A percentile compares a stretch with the other conserved stretches of the same genome.
Conservation (phyloP, 2,113 vertebrate genomes). For the Apodemus sylvaticus region DNA sequence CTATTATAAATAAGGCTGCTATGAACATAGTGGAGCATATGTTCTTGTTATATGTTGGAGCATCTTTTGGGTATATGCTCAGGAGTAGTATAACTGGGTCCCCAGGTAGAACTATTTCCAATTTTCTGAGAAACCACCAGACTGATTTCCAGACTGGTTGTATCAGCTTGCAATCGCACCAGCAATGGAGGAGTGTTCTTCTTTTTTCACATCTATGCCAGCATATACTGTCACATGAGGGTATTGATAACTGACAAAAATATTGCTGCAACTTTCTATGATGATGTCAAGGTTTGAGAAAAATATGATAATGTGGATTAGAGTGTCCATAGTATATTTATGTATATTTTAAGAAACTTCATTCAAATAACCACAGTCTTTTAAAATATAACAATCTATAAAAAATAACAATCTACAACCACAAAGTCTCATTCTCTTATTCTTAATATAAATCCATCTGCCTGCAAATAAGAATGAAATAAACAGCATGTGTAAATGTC, state of each 20-base stretch:
- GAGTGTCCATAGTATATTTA: neutral
- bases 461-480: neutral
- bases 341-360: neutral
- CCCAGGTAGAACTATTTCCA: too few species aligned
- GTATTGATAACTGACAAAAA: neutral
- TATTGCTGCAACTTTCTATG: neutral
- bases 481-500: neutral
- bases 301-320: neutral
- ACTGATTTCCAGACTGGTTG: too few species aligned
- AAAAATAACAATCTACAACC: neutral
- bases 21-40: too few species aligned
- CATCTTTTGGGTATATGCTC: too few species aligned
- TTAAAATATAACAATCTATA: neutral
- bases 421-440: neutral
- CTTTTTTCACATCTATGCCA: too few species aligned
- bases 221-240: neutral
- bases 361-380: neutral
- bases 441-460: neutral
- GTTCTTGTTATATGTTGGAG: too few species aligned
- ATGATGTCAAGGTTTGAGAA: neutral
- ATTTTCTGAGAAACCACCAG: too few species aligned
- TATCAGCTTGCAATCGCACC: too few species aligned
- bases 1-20: too few species aligned
- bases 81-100: too few species aligned
- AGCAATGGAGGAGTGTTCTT: too few species aligned